Percentiles rank a stretch among this genome's conserved stretches.
Evolutionary conservation across 2,888 invertebrate genomes (phyloP).

Genomic region (Plagiodera versicolora): DNA sequence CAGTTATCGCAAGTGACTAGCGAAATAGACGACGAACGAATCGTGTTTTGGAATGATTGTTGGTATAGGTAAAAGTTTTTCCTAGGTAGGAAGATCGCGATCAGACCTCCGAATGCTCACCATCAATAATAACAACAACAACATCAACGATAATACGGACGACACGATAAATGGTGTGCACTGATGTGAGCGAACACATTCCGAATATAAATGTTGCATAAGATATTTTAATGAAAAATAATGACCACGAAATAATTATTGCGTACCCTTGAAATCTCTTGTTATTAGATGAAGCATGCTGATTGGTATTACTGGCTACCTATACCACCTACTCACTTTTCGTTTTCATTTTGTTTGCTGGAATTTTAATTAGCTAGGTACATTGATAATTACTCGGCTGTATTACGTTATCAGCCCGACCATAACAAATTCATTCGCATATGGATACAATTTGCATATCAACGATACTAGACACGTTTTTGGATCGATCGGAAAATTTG

Average conservation of each 20-base stretch:
- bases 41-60: constrained; percentile 5
- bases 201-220: constrained; percentile 33
- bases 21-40: constrained; percentile 3
- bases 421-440: not conserved
- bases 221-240: constrained; percentile 30
- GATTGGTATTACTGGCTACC: too few species aligned
- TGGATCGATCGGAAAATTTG: too few species aligned
- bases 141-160: constrained; percentile 15
- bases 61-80: too few species aligned
- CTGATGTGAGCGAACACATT: constrained; percentile 15
- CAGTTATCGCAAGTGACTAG: not conserved
- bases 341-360: constrained; percentile 20
- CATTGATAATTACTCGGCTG: not conserved
- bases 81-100: too few species aligned
- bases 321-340: constrained; percentile 16
- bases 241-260: constrained; percentile 24
- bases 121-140: too few species aligned
- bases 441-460: not conserved
- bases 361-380: constrained; percentile 13
- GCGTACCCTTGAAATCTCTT: constrained; percentile 30
- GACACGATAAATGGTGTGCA: constrained; percentile 23
- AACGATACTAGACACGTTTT: too few species aligned
- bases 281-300: constrained; percentile 24
- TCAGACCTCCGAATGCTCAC: too few species aligned
- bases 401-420: not conserved